Base-by-base conservation (phyloP, 2,797 vertebrate species). In the Phrynocephalus forsythii region DNA sequence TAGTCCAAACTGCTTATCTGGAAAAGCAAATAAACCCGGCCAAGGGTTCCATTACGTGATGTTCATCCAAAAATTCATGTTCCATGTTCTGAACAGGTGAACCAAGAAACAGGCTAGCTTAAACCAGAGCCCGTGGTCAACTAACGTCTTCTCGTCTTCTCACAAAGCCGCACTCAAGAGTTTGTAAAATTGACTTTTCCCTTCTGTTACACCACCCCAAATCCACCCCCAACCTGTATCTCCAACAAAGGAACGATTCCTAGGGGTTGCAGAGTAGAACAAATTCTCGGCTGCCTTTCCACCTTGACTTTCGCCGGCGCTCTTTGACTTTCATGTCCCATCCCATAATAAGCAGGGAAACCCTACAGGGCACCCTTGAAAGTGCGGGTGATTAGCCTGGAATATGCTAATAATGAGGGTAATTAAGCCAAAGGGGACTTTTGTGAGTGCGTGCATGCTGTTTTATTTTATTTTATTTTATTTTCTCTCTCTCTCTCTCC, bases 321-420 rank as follows among this genome's bases (percentile, higher is more conserved):
- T 95, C 97, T 96, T 90, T 95, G 95, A 93, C 98, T 98, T 98
- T 98, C 97, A 98, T 98, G 98, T 97, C 95, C 96, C 88, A 92
- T 93, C 96, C 97, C 96, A 96, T 97, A 96, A 95, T 92, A 97
- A 97, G 97, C 97, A 97, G 96, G 97, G 98, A 97, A 97, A 97
- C 97, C 97, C 97, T 98, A 97, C 97, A 96, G 97, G 97, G 97
- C 95, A 96, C 97, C 97, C 97, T 97, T 97, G 98, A 98, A 98
- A 98, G 96, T 96, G 94, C 95, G 96, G 97, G 95, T 96, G 96
- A 95, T 95, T 92, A 95, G 96, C 94, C 96, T 97, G 97, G 98
- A 98, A 97, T 96, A 97, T 95, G 96, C 97, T 97, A 97, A 97
- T 98, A 98, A 98, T 98, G 97, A 98, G 97, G 97, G 96, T 98